These are phyloP conservation scores for Spodoptera litura DNA, from an alignment of 1,140 invertebrate genomes.

Conservation along the genomic window DNA sequence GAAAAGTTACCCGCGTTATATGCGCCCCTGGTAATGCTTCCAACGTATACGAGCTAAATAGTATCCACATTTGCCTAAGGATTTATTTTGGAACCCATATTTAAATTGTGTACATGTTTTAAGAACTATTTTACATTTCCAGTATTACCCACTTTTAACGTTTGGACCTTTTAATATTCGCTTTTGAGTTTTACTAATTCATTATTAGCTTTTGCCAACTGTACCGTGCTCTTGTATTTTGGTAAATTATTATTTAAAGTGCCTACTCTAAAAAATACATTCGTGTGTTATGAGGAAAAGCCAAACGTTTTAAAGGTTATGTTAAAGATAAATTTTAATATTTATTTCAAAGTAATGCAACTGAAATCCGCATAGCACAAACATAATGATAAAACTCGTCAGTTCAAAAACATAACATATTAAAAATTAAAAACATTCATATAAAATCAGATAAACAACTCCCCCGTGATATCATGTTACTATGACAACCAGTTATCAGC, in stretches of 20 bases:
- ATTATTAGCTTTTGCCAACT: neutral
- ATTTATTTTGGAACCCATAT: too few species aligned
- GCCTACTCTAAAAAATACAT: too few species aligned
- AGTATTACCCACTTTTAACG: neutral
- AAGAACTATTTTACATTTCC: too few species aligned
- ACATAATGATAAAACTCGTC: neutral
- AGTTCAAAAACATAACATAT: neutral
- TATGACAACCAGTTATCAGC: slow-evolving; percentile 14
- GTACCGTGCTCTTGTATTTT: neutral
- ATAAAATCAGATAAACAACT: slow-evolving; percentile 16
- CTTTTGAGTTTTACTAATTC: too few species aligned
- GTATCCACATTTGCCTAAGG: neutral
- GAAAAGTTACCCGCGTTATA: slow-evolving; percentile 19
- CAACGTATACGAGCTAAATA: slow-evolving; percentile 1
- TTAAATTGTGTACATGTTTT: too few species aligned
- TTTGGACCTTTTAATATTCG: neutral
- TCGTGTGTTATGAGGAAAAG: too few species aligned
- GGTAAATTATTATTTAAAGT: too few species aligned
- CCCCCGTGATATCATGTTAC: neutral
- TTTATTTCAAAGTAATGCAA: too few species aligned
- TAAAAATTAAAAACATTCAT: slow-evolving; percentile 6
- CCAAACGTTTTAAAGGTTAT: too few species aligned
- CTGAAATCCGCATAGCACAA: neutral
- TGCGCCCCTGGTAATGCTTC: slow-evolving; percentile 2
- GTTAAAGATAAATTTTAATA: too few species aligned